Conservation (phyloP, 37 sponge, comb jelly and placozoan genomes). For the Mnemiopsis leidyi region DNA sequence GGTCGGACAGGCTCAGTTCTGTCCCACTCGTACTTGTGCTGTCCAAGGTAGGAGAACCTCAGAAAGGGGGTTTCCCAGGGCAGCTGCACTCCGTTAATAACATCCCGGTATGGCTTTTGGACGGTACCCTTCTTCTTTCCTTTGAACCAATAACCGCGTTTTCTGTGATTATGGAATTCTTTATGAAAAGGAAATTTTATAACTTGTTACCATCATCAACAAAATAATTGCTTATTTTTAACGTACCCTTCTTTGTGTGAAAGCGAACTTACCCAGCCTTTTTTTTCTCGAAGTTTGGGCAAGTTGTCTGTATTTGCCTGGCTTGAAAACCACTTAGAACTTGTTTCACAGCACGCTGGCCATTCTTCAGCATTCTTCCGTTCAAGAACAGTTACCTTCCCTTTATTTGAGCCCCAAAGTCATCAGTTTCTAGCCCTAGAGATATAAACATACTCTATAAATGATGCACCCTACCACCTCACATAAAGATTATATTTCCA, state of each 20-base stretch:
- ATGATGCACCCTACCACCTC: too few species aligned
- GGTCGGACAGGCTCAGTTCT: not conserved
- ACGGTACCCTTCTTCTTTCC: not conserved
- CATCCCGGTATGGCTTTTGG: not conserved
- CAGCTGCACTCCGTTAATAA: not conserved
- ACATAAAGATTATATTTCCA: too few species aligned
- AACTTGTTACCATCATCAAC: too few species aligned
- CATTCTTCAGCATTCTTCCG: not conserved
- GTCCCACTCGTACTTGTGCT: conserved; percentile 46
- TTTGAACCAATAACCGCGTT: not conserved
- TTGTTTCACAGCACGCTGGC: not conserved
- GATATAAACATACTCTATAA: too few species aligned
- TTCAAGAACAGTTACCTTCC: too few species aligned
- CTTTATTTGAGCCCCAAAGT: too few species aligned
- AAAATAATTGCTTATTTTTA: too few species aligned
- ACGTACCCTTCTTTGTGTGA: too few species aligned
- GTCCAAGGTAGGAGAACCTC: conserved; percentile 26
- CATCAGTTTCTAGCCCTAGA: too few species aligned
- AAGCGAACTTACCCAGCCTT: not conserved
- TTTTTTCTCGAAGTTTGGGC: not conserved
- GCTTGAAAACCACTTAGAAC: not conserved
- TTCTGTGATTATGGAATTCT: not conserved
- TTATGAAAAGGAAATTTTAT: too few species aligned
- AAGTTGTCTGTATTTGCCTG: not conserved
- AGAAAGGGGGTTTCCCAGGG: not conserved